Evolutionary conservation across 2,113 vertebrate species (phyloP), one percentile per base, ranked within the genome.

Genomic region (Chionodraco myersi): DNA sequence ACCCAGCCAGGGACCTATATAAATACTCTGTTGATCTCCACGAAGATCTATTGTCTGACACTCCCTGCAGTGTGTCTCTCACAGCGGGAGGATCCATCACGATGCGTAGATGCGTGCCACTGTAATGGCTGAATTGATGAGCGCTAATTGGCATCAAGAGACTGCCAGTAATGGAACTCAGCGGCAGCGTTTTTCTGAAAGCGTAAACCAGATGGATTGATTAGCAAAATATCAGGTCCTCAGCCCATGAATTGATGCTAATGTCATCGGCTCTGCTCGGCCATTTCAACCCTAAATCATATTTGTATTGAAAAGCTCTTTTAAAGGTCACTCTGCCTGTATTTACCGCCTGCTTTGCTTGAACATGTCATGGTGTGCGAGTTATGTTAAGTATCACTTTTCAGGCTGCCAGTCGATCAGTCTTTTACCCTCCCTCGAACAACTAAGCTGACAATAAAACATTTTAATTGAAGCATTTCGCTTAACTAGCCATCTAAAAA

Each of bases 91-190:
- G 60, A 83, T 91, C 83, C 72, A 86, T 91, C 64, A 75, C 59
- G 59, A 79, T 84, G 71, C 87, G 73, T 64, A 71, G 82, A 80
- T 71, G 48, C n/a, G 36, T 23, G 12, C 44, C 14, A 65, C 64
- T 60, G 61, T 77, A 82, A 72, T 63, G 61, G 70, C 30, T 68
- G 72, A 70, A 41, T 80, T 71, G 85, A 92, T 77, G 80, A 87
- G 69, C 12, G 30, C 72, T 89, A 85, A 90, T 86, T 86, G 57
- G 69, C 69, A 58, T 56, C 61, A 7, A 64, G 75, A 74, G 77
- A 80, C 74, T 48, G 45, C 26, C 64, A 26, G 78, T 85, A 83
- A 77, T 80, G 80, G 70, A 87, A 59, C 54, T 62, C 6, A 57
- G 6, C 9, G 57, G 11, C 69, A 26, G 51, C 26, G 16, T 56